phyloP scores from a whole-genome alignment of 1,140 invertebrate species.

The Drosophila truncata region DNA sequence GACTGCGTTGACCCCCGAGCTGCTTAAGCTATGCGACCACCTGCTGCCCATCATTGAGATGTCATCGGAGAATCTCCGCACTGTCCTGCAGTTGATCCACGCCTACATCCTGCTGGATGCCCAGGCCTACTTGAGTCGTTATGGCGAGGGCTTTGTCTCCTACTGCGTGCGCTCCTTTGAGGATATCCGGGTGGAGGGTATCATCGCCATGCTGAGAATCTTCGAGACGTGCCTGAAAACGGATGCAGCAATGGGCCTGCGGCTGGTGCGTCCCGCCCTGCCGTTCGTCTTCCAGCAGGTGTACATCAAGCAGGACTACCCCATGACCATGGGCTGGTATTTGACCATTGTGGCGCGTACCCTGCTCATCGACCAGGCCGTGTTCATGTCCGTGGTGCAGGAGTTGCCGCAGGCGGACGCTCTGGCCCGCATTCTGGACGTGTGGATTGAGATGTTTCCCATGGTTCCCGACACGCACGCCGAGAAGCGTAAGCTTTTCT shows the following conservation, averaged over 20 bases:
- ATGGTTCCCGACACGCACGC: constrained; percentile 91
- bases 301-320: constrained; percentile 89
- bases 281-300: constrained; percentile 89
- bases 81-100: constrained; percentile 92
- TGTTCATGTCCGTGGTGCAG: constrained; percentile 89
- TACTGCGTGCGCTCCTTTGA: constrained; percentile 90
- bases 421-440: constrained; percentile 89
- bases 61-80: constrained; percentile 92
- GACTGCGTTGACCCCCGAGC: constrained; percentile 87
- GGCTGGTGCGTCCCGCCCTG: constrained; percentile 89
- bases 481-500: constrained; percentile 93
- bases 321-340: constrained; percentile 91
- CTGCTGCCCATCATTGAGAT: constrained; percentile 92
- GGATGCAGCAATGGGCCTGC: constrained; percentile 88
- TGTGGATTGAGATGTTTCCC: constrained; percentile 93
- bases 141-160: constrained; percentile 89
- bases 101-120: constrained; percentile 94
- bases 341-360: constrained; percentile 92
- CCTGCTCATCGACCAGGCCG: constrained; percentile 90
- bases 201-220: constrained; percentile 90
- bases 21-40: constrained; percentile 92
- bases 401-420: constrained; percentile 87
- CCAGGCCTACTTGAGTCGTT: constrained; percentile 90
- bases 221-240: constrained; percentile 90
- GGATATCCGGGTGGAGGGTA: constrained; percentile 93